A percentile compares a stretch with the other conserved stretches of the same genome.
These are phyloP conservation scores for Apostichopus californicus DNA, from an alignment of 35 echinoderm and acorn worm genomes.

Conservation along the genomic window DNA sequence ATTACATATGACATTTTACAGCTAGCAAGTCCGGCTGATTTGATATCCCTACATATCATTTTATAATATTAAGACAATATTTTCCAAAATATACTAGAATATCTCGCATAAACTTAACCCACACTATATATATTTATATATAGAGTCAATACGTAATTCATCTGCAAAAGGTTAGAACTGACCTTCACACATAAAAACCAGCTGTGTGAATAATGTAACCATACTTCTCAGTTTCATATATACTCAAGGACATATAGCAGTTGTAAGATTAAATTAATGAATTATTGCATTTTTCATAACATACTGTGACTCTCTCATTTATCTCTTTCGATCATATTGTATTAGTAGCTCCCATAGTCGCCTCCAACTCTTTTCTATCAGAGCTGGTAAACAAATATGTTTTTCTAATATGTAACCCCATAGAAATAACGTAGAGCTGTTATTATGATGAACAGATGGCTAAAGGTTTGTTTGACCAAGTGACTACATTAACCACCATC, in stretches of 20 bases:
- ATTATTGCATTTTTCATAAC: background rate
- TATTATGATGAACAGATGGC: slow-evolving; percentile 34
- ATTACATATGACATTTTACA: too few relatives aligned
- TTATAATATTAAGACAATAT: too few relatives aligned
- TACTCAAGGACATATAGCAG: background rate
- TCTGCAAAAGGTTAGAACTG: background rate
- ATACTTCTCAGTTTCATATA: background rate
- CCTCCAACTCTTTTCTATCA: background rate
- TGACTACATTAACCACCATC: slow-evolving; percentile 35
- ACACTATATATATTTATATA: too few relatives aligned
- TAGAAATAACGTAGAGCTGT: background rate
- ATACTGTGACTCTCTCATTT: background rate
- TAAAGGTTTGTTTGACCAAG: slow-evolving; percentile 62
- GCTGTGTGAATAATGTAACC: background rate
- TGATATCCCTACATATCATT: too few relatives aligned
- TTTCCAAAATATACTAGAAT: too few relatives aligned
- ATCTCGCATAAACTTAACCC: too few relatives aligned
- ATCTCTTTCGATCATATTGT: background rate
- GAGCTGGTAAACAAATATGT: background rate
- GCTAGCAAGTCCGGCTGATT: too few relatives aligned
- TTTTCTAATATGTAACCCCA: slow-evolving; percentile 11
- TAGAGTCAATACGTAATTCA: too few relatives aligned
- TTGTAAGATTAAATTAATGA: slow-evolving; percentile 16
- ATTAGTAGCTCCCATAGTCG: background rate
- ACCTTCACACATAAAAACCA: slow-evolving; percentile 7